Percentiles rank a stretch among this genome's conserved stretches.
Conservation (phyloP, 1,140 invertebrate species). For the Macrotrachela quadricornifera region DNA sequence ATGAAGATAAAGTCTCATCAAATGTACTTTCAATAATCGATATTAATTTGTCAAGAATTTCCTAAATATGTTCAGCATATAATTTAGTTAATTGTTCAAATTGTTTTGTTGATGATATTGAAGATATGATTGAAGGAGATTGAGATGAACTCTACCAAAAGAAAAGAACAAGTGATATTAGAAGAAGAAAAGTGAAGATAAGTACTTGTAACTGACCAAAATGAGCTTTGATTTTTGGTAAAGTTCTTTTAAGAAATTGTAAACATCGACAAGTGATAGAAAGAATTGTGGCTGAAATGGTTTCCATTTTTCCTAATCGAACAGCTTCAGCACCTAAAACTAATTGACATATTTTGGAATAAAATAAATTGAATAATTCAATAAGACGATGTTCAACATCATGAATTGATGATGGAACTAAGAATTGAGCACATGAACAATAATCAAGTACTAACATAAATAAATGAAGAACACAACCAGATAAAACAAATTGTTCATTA, state of each 20-base stretch:
- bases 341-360: constrained; percentile 72
- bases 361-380: constrained; percentile 64
- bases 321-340: constrained; percentile 83
- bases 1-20: constrained; percentile 24
- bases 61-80: constrained; percentile 63
- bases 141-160: too few species aligned
- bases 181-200: too few species aligned
- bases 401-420: constrained; percentile 37
- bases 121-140: too few species aligned
- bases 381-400: constrained; percentile 60
- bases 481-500: too few species aligned
- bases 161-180: too few species aligned
- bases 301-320: constrained; percentile 75
- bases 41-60: constrained; percentile 71
- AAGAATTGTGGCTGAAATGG: constrained; percentile 78
- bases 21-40: constrained; percentile 63
- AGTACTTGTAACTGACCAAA: too few species aligned
- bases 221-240: too few species aligned
- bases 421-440: constrained; percentile 47
- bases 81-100: too few species aligned
- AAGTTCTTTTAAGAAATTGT: neutral
- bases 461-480: too few species aligned
- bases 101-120: too few species aligned
- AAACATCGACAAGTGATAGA: neutral
- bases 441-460: constrained; percentile 68